Conservation (phyloP, 64 coral and sea anemone species). For the Exaiptasia diaphana region DNA sequence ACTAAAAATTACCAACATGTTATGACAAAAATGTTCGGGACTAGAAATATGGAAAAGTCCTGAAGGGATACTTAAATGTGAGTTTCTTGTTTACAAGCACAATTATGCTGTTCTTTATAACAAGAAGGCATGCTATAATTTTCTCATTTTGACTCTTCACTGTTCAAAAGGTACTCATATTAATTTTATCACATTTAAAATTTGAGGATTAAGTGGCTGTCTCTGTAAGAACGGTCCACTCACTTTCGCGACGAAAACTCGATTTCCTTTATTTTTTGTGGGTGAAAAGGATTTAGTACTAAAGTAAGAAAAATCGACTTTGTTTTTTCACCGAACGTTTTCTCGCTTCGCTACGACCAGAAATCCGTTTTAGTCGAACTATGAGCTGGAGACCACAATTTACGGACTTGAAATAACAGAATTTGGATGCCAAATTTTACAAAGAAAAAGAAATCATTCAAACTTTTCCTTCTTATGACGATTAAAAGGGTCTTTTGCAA, state of each 20-base stretch:
- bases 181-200: no score
- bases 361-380: neutral
- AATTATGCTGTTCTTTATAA: no score
- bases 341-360: neutral
- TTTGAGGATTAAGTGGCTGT: neutral
- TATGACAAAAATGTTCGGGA: no score
- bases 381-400: neutral
- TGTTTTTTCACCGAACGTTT: neutral
- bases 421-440: neutral
- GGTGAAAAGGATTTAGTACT: neutral
- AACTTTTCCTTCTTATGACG: neutral
- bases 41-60: no score
- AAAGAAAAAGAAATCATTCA: neutral
- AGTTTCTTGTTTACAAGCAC: no score
- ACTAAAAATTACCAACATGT: no score
- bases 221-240: neutral
- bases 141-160: no score
- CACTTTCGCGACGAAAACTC: neutral
- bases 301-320: neutral
- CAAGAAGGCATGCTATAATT: no score
- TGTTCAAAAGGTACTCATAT: no score
- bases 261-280: slow-evolving; percentile 2
- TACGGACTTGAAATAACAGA: neutral
- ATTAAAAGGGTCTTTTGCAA: neutral
- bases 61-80: no score